Base-by-base conservation (phyloP, 2,113 vertebrate species). In the Orcinus orca region DNA sequence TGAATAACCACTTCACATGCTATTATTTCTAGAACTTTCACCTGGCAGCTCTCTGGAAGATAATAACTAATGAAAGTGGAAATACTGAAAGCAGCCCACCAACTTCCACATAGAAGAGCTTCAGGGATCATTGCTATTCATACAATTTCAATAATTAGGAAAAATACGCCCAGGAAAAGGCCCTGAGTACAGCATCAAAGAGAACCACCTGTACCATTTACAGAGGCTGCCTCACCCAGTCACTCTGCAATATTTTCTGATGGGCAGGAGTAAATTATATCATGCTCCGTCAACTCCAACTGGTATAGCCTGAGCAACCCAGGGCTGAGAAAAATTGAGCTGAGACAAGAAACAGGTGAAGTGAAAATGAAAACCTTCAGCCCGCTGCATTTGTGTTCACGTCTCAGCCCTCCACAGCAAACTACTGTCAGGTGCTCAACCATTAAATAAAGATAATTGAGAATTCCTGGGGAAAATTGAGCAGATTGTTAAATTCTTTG, bases 101-200 rank as follows among this genome's bases (percentile, higher is more conserved):
- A 84, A 93, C 88, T 96, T 96, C 44, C 53, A 92, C 23, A 90
- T 9, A 87, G 85, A 93, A 90, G 14, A 76, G 12, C 88, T 41
- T 88, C 71, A 85, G 84, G 60, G 58, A 65, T 73, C 67, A 74
- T 18, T 55, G 73, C 62, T 67, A 92, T 81, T 88, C 76, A 80
- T 53, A 70, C 88, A 96, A 97, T 93, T 97, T 96, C 77, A 91
- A 83, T 88, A 91, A 96, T 63, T 79, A 88, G 81, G n/a, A 65
- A 93, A 82, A 86, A 38, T 21, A 88, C 67, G 18, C 53, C 77
- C 50, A 41, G 23, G 67, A n/a, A n/a, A 87, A 93, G 44, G n/a
- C 13, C 62, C 10, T 38, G 33, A 95, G 76, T 14, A 81, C 13
- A 70, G 67, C 29, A 88, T 85, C 67, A 73, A 88, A 90, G 88